Evolutionary conservation across 1,140 invertebrate species (phyloP).

Genomic region (Varroa destructor): DNA sequence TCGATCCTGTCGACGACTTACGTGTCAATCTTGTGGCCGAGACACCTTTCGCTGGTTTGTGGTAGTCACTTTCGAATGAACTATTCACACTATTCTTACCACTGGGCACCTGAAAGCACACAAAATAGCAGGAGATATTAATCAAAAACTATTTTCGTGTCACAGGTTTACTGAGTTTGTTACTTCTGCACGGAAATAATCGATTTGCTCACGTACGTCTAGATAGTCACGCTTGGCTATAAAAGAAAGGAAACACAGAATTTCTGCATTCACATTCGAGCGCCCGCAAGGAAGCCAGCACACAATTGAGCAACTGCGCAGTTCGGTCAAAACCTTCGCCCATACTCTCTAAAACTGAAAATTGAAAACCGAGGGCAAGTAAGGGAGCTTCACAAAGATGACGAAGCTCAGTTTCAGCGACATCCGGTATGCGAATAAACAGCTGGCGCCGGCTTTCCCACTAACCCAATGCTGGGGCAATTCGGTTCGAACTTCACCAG

Average conservation of each 20-base stretch:
- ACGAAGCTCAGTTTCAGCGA: neutral
- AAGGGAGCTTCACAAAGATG: neutral
- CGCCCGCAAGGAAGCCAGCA: neutral
- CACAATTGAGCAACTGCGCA: neutral
- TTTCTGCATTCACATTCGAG: constrained; percentile 19
- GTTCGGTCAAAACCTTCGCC: neutral
- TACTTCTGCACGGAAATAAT: neutral
- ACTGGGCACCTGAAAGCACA: neutral
- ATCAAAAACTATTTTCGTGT: neutral
- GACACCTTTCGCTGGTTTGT: neutral
- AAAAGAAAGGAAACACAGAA: neutral
- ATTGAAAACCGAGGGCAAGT: neutral
- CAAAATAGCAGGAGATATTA: neutral
- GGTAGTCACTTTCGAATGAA: constrained; percentile 26
- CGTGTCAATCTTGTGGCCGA: constrained; percentile 5
- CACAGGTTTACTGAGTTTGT: neutral
- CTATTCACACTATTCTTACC: constrained; percentile 24
- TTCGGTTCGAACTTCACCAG: too few species aligned
- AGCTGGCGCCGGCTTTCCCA: too few species aligned
- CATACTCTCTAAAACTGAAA: neutral
- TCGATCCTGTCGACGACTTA: constrained; percentile 27
- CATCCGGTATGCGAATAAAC: neutral
- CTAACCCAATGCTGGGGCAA: too few species aligned
- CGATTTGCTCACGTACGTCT: neutral
- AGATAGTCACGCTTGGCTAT: constrained; percentile 17